Base-by-base conservation (phyloP, 2,797 vertebrate species). In the Otolemur crassicaudatus region DNA sequence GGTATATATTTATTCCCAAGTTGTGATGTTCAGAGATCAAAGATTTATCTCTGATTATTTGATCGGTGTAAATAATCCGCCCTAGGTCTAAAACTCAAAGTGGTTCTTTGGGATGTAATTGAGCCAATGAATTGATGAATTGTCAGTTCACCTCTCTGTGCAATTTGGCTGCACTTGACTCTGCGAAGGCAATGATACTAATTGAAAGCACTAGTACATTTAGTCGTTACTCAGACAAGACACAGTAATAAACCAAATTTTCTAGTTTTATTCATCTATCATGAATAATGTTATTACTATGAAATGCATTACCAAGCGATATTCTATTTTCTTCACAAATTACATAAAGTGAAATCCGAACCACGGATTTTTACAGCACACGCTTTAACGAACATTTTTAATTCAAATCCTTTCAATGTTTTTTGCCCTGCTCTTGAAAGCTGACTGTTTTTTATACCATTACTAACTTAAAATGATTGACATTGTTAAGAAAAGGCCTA, bases 161-260 rank as follows among this genome's bases (percentile, higher is more conserved):
- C 58, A 88, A 89, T 94, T 93, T 96, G 63, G 73, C 60, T 0
- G 0, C 17, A 60, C 31, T 87, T 91, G 83, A 93, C 43, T 98
- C 22, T 85, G 72, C 76, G 97, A 94, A 40, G 43, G 13, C 22
- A 92, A 60, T 86, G 93, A 93, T 95, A 65, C 43, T 96, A 97
- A 96, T 96, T 97, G 95, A 97, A 96, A 97, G 76, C 94, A 95
- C 84, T 95, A 96, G 80, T 92, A 84, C 29, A 29, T 93, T 98
- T 94, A 97, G 97, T 77, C 81, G 25, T 27, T 98, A 97, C 95
- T 97, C 96, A 94, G 90, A 76, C 27, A 96, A 83, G 85, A 87
- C 22, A 82, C 61, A 96, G 81, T 77, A 97, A 98, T 96, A 97
- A 97, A 92, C 37, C 43, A 91, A 97, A 43, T 76, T 97, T 86